Evolutionary conservation across 2,113 vertebrate species (phyloP), one percentile per base, ranked within the genome.

Genomic region (Aldabrachelys gigantea): DNA sequence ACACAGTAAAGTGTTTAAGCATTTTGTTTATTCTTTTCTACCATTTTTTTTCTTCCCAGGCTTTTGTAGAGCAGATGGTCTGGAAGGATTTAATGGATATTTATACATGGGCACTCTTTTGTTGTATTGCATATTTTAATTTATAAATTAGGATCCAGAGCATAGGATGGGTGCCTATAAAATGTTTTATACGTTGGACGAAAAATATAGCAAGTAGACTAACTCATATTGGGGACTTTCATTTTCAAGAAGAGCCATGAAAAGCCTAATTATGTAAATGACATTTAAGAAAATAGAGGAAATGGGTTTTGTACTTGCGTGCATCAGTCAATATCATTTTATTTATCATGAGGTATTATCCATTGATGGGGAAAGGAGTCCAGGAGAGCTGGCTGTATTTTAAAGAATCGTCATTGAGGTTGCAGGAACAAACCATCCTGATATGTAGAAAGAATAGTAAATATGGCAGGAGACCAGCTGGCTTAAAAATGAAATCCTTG

Each of bases 311-410:
- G 21, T 87, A 13, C 29, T 89, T 91, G 76, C 4, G 53, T 89
- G 7, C 17, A 82, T 12, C 31, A 76, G 80, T 81, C 5, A 12
- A 4, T n/a, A 5, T 83, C 54, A 7, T 52, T 80, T 49, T 35
- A 11, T 84, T 80, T n/a, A 41, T n/a, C 47, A 62, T 19, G 27
- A 72, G 78, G 21, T 29, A 5, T 3, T 25, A 0, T 16, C 0
- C 35, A 62, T 92, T 50, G 50, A 50, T 13, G 50, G 50, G 50
- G 50, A 50, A 50, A 14, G 50, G 50, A 50, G 50, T 50, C 50
- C 50, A 14, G 50, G 50, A 50, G 50, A 50, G 50, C 50, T 50
- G 50, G 14, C 50, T 50, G 50, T 50, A 50, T 50, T 50, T 50
- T 50, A 50, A 50, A 50, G 50, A 50, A 50, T 50, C 14, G 13